Evolutionary conservation across 2,113 vertebrate genomes (phyloP).

Genomic region (Indicator indicator): DNA sequence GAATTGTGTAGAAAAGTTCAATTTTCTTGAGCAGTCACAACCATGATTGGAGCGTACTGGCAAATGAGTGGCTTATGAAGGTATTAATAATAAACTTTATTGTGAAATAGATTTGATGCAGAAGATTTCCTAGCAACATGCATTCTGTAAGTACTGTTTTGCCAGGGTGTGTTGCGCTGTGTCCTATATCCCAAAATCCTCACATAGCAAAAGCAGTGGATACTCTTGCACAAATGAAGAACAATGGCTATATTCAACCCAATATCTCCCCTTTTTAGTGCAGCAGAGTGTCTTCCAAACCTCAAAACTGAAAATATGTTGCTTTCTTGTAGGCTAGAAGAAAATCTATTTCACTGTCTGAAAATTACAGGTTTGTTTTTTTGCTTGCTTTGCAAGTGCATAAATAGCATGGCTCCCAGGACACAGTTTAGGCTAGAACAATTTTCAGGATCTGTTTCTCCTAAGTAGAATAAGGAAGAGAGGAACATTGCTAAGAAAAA

Average conservation of each 20-base stretch:
- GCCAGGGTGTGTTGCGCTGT: neutral
- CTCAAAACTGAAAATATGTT: neutral
- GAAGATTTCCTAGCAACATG: neutral
- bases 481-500: neutral
- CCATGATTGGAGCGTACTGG: neutral
- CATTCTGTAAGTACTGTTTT: neutral
- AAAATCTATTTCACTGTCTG: neutral
- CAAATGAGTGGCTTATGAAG: conserved; percentile 5
- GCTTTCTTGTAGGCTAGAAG: neutral
- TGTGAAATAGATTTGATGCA: conserved; percentile 37
- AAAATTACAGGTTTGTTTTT: neutral
- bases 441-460: neutral
- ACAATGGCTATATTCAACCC: neutral
- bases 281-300: neutral
- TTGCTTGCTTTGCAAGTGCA: neutral
- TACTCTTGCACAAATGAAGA: neutral
- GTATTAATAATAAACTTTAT: conserved; percentile 33
- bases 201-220: neutral
- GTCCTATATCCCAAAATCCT: neutral
- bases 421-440: neutral
- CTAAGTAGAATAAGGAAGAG: neutral
- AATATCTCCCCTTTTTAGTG: neutral
- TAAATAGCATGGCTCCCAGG: neutral
- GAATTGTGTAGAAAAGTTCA: conserved; percentile 88
- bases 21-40: conserved; percentile 87